Evolutionary conservation across 2,113 vertebrate species (phyloP).

Genomic region (Silurus glanis): DNA sequence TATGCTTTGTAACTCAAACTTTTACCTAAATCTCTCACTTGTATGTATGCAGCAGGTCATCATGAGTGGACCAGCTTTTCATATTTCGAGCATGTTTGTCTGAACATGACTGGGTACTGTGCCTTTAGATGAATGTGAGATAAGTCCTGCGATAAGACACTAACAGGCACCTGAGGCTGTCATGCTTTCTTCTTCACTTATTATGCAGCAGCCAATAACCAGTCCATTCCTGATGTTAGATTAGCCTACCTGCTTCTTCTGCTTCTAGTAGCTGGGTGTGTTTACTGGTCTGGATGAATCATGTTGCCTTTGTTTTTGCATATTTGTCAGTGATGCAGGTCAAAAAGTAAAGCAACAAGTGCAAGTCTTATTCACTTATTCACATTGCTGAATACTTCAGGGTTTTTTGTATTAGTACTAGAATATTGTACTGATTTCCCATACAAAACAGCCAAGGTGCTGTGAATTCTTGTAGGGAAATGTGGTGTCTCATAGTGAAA

Average conservation of each 20-base stretch:
- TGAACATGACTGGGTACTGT: neutral
- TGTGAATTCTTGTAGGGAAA: neutral
- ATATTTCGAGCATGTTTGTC: neutral
- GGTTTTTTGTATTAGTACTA: neutral
- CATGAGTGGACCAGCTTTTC: neutral
- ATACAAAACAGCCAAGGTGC: slow-evolving; percentile 4
- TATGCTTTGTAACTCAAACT: neutral
- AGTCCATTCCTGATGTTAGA: slow-evolving; percentile 7
- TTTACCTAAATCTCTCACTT: neutral
- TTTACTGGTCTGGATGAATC: neutral
- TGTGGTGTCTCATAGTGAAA: neutral
- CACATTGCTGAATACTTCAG: neutral
- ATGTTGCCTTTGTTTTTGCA: neutral
- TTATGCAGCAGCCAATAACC: neutral
- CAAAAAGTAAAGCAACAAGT: neutral
- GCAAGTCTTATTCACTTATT: neutral
- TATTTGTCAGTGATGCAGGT: neutral
- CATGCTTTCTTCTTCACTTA: neutral
- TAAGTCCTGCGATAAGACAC: slow-evolving; percentile 19
- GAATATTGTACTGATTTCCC: neutral
- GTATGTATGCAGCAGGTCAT: neutral
- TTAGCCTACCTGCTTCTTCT: neutral
- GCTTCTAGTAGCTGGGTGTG: neutral
- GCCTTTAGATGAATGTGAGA: slow-evolving; percentile 31
- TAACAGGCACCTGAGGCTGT: slow-evolving; percentile 17